Base-by-base conservation (phyloP, 2,113 vertebrate species). In the Mellivora capensis region DNA sequence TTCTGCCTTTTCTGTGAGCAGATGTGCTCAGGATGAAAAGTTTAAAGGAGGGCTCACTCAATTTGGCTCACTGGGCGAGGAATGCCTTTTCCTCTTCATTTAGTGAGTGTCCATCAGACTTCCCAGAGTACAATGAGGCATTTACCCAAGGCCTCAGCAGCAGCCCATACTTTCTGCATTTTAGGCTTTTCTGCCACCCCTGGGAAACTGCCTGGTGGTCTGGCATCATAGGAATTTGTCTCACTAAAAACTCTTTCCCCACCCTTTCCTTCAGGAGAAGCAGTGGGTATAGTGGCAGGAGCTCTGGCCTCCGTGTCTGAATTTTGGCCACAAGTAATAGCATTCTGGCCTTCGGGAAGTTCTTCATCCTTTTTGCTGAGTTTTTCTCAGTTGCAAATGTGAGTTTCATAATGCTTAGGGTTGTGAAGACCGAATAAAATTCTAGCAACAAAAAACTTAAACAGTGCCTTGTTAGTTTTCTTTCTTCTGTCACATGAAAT, bases 141-240 rank as follows among this genome's bases (percentile, higher is more conserved):
- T 98, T 98, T 98, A 97, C 93, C 97, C 76, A 44, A 86, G 83
- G n/a, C 96, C 92, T 93, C 47, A 0, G 64, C 15, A 8, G 90
- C 95, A 97, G 97, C 94, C 64, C 57, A 23, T 96, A 95, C 81
- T 96, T 97, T 86, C 77, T 98, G 77, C 92, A 96, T 96, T 97
- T 96, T 97, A 96, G 97, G 94, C 94, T 97, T 97, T 98, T 96
- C 94, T 97, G 95, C 93, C 85, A 95, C 96, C 90, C 80, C 94
- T 98, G 97, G 98, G 97, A 98, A 98, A 97, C 93, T 96, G 96
- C 97, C 90, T 96, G 94, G 97, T 97, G 87, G 95, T 98, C 95
- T 81, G 44, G 90, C 94, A 97, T 97, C 96, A 97, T 96, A 97
- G 87, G 90, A 96, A 97, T 95, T 90, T 93, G 77, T 91, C 49